Conservation (phyloP, 2,113 vertebrate genomes). For the Ellobius talpinus region DNA sequence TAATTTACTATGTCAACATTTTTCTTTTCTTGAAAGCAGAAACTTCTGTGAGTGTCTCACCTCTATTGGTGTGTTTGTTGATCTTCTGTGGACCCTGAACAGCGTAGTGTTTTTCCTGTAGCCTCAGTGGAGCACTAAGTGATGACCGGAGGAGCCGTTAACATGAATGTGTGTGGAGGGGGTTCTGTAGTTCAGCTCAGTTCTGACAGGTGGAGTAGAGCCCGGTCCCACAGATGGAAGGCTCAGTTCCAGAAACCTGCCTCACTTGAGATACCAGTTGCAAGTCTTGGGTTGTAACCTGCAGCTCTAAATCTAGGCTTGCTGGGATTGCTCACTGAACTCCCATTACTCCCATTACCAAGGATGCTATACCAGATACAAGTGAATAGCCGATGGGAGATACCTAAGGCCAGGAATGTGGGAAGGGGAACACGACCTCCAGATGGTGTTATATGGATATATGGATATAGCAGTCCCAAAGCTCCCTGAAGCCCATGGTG, state of each 20-base stretch:
- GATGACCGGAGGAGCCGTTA: not conserved
- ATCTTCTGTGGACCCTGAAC: not conserved
- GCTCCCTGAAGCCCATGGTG: no score
- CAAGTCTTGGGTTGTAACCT: not conserved
- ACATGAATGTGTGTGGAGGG: not conserved
- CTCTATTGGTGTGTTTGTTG: not conserved
- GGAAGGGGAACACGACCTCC: not conserved
- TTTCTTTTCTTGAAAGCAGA: slow-evolving; percentile 17
- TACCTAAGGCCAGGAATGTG: not conserved
- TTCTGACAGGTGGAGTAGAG: not conserved
- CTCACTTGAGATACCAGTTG: not conserved
- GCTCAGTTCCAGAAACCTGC: not conserved
- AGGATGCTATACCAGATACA: not conserved
- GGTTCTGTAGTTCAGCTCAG: not conserved
- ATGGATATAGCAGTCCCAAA: not conserved
- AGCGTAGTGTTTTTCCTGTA: not conserved
- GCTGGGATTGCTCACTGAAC: not conserved
- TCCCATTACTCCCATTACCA: not conserved
- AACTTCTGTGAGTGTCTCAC: not conserved
- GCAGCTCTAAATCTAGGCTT: not conserved
- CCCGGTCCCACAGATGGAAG: not conserved
- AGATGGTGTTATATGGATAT: not conserved
- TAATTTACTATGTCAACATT: not conserved
- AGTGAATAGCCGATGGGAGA: not conserved
- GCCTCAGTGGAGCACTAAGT: not conserved